Evolutionary conservation across 2,113 vertebrate species (phyloP).

Genomic region (Speoplatyrhinus poulsoni): DNA sequence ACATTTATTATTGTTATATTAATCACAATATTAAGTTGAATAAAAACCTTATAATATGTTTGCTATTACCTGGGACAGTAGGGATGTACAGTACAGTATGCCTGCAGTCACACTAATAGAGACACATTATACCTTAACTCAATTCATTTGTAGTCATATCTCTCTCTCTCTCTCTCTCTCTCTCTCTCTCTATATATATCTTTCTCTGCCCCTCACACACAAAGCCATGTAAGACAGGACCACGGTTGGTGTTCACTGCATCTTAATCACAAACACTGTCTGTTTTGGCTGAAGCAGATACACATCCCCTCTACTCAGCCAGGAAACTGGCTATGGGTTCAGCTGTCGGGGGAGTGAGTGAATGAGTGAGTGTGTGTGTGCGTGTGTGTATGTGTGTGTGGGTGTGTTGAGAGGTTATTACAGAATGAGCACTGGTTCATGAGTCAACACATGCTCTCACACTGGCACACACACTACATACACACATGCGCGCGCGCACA

Average conservation of each 20-base stretch:
- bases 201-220: too few species aligned
- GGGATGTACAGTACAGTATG: background rate
- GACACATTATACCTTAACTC: constrained; percentile 1
- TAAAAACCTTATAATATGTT: background rate
- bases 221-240: background rate
- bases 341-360: background rate
- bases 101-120: background rate
- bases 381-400: too few species aligned
- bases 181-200: too few species aligned
- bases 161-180: too few species aligned
- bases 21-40: background rate
- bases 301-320: background rate
- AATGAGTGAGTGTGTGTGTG: too few species aligned
- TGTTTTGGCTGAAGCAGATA: constrained; percentile 1
- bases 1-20: background rate
- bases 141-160: too few species aligned
- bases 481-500: background rate
- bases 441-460: background rate
- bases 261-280: constrained; percentile 7
- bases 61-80: background rate
- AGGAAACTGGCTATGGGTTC: background rate
- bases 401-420: background rate
- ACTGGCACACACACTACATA: background rate
- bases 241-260: background rate
- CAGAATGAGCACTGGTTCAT: too few species aligned